Conservation (phyloP, 2,888 invertebrate genomes). For the Erebia ligea region DNA sequence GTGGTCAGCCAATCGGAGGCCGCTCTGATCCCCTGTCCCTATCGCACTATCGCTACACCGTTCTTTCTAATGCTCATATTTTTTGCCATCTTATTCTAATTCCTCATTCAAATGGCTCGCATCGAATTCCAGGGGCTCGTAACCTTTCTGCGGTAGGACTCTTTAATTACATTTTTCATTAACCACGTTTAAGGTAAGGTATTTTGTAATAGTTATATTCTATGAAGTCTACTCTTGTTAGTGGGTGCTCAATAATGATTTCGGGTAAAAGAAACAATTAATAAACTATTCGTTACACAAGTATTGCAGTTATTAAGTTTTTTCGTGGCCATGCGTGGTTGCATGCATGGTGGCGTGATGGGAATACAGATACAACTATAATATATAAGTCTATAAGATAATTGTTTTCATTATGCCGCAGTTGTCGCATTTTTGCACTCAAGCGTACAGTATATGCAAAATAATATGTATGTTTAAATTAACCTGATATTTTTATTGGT, state of each 20-base stretch:
- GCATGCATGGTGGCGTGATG: conserved; percentile 31
- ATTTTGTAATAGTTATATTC: conserved; percentile 37
- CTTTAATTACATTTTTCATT: conserved; percentile 52
- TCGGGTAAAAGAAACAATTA: conserved; percentile 27
- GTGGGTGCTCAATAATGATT: conserved; percentile 27
- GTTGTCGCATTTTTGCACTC: conserved; percentile 29
- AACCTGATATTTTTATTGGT: conserved; percentile 25
- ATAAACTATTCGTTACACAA: conserved; percentile 43
- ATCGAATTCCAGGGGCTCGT: conserved; percentile 73
- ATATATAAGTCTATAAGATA: conserved; percentile 35
- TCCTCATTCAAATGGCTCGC: conserved; percentile 75
- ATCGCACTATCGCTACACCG: conserved; percentile 57
- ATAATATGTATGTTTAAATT: conserved; percentile 27
- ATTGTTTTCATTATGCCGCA: conserved; percentile 31
- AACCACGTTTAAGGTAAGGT: conserved; percentile 40
- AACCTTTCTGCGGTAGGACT: conserved; percentile 59
- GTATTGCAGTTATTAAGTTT: conserved; percentile 27
- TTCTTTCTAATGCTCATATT: conserved; percentile 81
- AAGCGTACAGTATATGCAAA: conserved; percentile 28
- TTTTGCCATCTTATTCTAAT: conserved; percentile 82
- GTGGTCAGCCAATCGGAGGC: conserved; percentile 75
- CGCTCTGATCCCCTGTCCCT: conserved; percentile 57
- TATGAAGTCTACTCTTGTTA: conserved; percentile 19
- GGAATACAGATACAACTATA: conserved; percentile 33
- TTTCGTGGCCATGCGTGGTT: conserved; percentile 29